Base-by-base conservation (phyloP, 2,797 vertebrate genomes). In the Halcyon smyrnensis region DNA sequence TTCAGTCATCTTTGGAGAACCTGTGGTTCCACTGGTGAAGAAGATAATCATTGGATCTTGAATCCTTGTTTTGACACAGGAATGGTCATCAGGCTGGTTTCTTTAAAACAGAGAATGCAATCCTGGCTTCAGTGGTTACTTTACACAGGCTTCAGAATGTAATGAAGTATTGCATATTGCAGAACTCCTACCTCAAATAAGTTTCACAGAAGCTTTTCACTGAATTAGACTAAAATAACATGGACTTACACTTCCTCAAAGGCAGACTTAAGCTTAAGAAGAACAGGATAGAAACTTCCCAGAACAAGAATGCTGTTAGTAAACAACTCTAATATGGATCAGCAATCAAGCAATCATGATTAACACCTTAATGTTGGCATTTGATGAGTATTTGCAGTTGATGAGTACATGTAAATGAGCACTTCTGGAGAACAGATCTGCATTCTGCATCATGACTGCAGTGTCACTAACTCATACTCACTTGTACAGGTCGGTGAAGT, bases 1-100 rank as follows among this genome's bases (percentile, higher is more conserved):
- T 56, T 98, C 97, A 3, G 93, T 95, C 99, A 99, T 99, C 96
- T 99, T 99, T 45, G 98, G 98, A 68, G 92, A 94, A 4, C 98
- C 98, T 12, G 98, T 98, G 24, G 98, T 99, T 63, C 98, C 98
- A 56, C 99, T 99, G 83, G 98, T 99, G 88, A 99, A 99, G 93
- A 98, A 99, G 93, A 98, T 98, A 36, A 88, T 94, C 96, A 98
- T 96, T 5, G 98, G 57, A 39, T 99, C 98, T 14, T 97, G 91
- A 57, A 98, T 98, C 59, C 76, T 97, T n/a, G 98, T 98, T 87
- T 98, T 96, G 76, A 97, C 59, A 25, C 98, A 98, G 37, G 85
- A 92, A 68, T 98, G 98, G 23, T 98, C 95, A 87, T 93, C 97
- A 82, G 98, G 93, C 12, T 97, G 93, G 17, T 81, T 96, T 71